Conservation (phyloP, 2,797 vertebrate species). For the Syngnathus rostellatus region DNA sequence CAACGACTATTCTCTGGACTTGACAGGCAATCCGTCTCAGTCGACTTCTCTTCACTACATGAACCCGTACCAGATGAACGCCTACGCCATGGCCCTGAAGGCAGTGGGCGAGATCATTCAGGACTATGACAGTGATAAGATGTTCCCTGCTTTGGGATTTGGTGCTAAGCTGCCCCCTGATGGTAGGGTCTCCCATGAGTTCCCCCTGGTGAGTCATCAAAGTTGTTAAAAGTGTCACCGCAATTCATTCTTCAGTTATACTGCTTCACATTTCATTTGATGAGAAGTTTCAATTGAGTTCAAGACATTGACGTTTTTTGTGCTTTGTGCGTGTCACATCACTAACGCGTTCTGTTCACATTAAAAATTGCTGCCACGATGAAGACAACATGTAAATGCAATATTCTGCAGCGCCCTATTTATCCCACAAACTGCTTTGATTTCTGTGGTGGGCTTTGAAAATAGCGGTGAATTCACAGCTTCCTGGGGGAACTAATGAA, state of each 20-base stretch:
- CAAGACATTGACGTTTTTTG: no score
- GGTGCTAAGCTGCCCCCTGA: conserved; percentile 93
- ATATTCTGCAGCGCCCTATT: no score
- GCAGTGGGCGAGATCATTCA: conserved; percentile 97
- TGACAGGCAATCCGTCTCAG: conserved; percentile 86
- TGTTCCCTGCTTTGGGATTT: conserved; percentile 92
- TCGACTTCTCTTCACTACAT: conserved; percentile 96
- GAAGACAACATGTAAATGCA: no score
- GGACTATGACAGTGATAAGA: conserved; percentile 96
- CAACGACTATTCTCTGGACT: conserved; percentile 42
- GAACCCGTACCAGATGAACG: conserved; percentile 97
- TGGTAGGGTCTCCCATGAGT: conserved; percentile 88
- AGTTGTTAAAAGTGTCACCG: background rate
- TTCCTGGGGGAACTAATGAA: no score
- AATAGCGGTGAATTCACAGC: no score
- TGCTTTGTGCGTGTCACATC: no score
- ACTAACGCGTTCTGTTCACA: no score
- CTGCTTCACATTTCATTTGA: background rate
- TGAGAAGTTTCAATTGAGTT: no score
- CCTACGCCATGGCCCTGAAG: conserved; percentile 89
- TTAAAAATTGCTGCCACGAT: no score
- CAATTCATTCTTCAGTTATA: background rate
- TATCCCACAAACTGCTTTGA: no score
- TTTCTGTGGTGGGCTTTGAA: no score
- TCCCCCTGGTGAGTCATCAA: conserved; percentile 78